Evolutionary conservation across 1,140 invertebrate species (phyloP), one percentile per base, ranked within the genome.

Genomic region (Drosophila nebulosa): DNA sequence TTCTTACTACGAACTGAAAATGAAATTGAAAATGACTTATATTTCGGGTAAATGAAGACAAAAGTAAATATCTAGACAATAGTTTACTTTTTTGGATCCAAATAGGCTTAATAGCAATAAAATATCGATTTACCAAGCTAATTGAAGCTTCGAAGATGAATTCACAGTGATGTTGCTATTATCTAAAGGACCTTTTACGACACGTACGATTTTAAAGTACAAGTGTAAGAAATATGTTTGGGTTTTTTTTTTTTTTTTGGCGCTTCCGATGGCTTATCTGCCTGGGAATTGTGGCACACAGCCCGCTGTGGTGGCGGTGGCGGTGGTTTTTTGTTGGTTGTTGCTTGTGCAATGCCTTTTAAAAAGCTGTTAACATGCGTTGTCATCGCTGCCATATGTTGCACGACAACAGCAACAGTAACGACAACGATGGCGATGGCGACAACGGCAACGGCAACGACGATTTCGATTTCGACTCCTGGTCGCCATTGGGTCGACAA

Each of bases 311-410:
- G 24, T 51, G 36, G 26, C 56, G 36, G 36, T 53, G 60, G 57
- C 65, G 46, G 59, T 78, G 61, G 36, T 64, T 69, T 12, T 32
- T 12, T 30, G 30, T 32, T 32, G 30, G 55, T 62, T 68, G 64
- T 59, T 61, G 64, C 35, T 85, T 80, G 78, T 88, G 83, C 83
- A 86, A 86, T 78, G 75, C 77, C 84, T 78, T 78, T 89, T 86
- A 79, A 88, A 88, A 85, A 88, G 81, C 81, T 86, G 83, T 86
- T 86, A 86, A 86, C 81, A 86, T 86, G 81, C 81, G 83, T 86
- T 86, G 81, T 86, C 81, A 86, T 86, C 81, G 81, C 83, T 75
- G 81, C 81, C 81, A 86, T 86, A 86, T 86, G 81, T 86, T 89
- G 84, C 84, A 88, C 83, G 84, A 88, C 84, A 63, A 32, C 30